phyloP scores from a whole-genome alignment of 2,797 vertebrate genomes.

The Sebastes matsubarae region DNA sequence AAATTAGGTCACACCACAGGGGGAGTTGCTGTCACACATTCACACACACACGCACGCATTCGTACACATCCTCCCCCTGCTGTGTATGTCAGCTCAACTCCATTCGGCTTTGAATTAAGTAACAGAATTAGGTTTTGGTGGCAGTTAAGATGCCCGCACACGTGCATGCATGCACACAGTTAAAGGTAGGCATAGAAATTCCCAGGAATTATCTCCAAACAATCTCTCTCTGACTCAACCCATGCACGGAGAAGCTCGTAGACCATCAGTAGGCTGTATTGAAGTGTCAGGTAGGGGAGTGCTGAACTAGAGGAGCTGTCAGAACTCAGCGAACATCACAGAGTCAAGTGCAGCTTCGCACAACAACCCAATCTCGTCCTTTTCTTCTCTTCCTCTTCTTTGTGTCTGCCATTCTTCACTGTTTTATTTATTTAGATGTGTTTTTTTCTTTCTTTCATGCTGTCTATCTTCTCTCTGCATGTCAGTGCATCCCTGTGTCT shows the following conservation, averaged over 20 bases:
- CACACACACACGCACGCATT: constrained; percentile 22
- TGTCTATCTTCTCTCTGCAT: background rate
- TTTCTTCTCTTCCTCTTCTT: constrained; percentile 40
- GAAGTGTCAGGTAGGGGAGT: constrained; percentile 70
- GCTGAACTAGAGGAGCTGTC: constrained; percentile 70
- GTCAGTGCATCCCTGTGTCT: background rate
- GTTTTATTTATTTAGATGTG: background rate
- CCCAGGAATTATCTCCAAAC: constrained; percentile 46
- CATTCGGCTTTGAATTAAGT: constrained; percentile 73
- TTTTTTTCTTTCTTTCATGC: background rate
- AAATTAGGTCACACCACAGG: constrained; percentile 81
- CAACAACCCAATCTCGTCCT: constrained; percentile 53
- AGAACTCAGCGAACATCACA: constrained; percentile 67
- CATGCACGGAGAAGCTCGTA: constrained; percentile 17
- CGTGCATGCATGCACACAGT: background rate
- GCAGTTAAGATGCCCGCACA: constrained; percentile 43
- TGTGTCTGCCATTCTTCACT: background rate
- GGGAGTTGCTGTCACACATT: constrained; percentile 60
- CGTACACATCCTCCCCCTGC: constrained; percentile 44
- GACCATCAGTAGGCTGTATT: constrained; percentile 52
- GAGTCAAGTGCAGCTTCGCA: constrained; percentile 51
- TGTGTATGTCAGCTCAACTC: constrained; percentile 72
- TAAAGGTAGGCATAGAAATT: constrained; percentile 19
- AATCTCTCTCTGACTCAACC: constrained; percentile 22
- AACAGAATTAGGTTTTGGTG: constrained; percentile 69